Percentiles rank a stretch among this genome's conserved stretches.
These are phyloP conservation scores for Calcarius lapponicus DNA, from an alignment of 2,797 vertebrate species.

Conservation along the genomic window DNA sequence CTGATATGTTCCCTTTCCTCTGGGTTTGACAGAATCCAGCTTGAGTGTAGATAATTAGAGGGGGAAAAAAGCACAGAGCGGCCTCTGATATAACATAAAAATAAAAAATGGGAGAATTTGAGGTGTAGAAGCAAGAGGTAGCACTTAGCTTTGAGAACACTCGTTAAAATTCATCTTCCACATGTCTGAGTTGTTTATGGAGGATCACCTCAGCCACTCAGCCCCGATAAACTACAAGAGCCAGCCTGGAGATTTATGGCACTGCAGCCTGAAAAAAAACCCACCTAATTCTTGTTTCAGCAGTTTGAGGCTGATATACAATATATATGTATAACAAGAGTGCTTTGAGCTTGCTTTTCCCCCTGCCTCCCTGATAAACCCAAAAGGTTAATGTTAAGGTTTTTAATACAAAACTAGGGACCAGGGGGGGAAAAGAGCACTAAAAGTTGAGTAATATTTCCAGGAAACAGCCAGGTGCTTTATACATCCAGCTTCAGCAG, in stretches of 20 bases:
- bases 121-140: not conserved
- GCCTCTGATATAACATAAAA: not conserved
- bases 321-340: not conserved
- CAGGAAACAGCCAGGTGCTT: not conserved
- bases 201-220: slow-evolving; percentile 7
- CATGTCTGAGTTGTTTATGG: slow-evolving; percentile 2
- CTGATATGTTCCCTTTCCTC: not conserved
- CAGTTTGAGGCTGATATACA: not conserved
- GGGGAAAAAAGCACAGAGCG: not conserved
- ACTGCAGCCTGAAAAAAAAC: not conserved
- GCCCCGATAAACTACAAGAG: slow-evolving; percentile 22
- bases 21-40: not conserved
- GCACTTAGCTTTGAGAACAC: not conserved
- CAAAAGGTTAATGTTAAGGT: not conserved
- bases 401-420: slow-evolving; percentile 11
- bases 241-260: not conserved
- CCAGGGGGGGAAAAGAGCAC: not conserved
- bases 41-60: not conserved
- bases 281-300: not conserved
- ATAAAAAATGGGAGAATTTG: not conserved
- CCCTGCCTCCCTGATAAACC: not conserved
- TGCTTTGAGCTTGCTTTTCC: not conserved
- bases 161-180: slow-evolving; percentile 34
- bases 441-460: slow-evolving; percentile 41
- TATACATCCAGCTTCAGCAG: not conserved